Percentiles rank a stretch among this genome's conserved stretches.
Conservation (phyloP, 1,140 invertebrate genomes). For the Cherax destructor region DNA sequence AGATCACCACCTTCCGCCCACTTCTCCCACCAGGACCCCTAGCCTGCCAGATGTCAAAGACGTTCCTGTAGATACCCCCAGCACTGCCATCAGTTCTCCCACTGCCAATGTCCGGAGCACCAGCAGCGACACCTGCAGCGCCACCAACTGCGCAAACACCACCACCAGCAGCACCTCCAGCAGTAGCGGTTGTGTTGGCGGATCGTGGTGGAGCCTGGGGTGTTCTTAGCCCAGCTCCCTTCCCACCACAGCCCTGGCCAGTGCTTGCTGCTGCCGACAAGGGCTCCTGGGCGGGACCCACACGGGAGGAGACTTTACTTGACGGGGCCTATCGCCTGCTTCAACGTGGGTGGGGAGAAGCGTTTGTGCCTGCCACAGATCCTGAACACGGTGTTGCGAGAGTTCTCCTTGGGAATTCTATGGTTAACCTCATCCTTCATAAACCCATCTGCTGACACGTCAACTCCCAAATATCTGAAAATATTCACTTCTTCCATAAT, state of each 20-base stretch:
- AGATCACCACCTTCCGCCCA: no score
- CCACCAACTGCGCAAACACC: slow-evolving; percentile 7
- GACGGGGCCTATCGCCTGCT: slow-evolving; percentile 94
- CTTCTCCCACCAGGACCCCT: no score
- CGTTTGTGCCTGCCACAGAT: slow-evolving; percentile 96
- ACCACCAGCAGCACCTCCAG: slow-evolving; percentile 69
- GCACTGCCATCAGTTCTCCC: no score
- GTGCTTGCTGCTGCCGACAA: slow-evolving; percentile 68
- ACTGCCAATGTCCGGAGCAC: slow-evolving; percentile 19
- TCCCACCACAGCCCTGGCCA: slow-evolving; percentile 70
- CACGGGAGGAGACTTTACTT: slow-evolving; percentile 86
- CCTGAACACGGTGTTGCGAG: slow-evolving; percentile 91
- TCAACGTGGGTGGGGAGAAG: slow-evolving; percentile 95
- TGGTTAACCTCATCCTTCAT: no score
- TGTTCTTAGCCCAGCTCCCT: slow-evolving; percentile 73
- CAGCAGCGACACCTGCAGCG: slow-evolving; percentile 33
- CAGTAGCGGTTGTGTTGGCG: slow-evolving; percentile 72
- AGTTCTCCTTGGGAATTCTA: not conserved
- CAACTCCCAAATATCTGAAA: no score
- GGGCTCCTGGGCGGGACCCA: slow-evolving; percentile 58
- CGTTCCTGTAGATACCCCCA: no score
- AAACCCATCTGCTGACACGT: no score
- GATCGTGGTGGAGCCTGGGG: slow-evolving; percentile 73
- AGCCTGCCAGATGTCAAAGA: no score
- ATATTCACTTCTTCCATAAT: no score